Conservation (phyloP, 2,113 vertebrate genomes). For the Oncorhynchus clarkii region DNA sequence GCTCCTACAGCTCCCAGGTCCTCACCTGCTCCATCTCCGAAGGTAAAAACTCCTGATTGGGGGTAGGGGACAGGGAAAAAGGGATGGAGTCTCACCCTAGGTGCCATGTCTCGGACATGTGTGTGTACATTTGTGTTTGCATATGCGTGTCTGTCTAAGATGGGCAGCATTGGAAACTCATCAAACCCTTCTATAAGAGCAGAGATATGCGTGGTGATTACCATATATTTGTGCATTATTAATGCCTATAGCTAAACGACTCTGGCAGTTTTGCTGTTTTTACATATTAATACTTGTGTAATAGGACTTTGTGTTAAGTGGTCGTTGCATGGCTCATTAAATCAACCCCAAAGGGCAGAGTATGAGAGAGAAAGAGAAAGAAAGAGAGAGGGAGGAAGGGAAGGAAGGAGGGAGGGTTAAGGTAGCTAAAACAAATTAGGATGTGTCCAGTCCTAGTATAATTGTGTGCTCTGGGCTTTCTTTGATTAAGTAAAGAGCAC, state of each 20-base stretch:
- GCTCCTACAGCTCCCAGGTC: constrained; percentile 77
- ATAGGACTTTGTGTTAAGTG: no score
- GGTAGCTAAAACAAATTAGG: not conserved
- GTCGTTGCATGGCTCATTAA: no score
- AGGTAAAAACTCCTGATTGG: constrained; percentile 55
- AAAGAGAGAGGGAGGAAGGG: not conserved
- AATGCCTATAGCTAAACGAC: not conserved
- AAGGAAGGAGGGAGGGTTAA: not conserved
- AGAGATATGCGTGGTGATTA: not conserved
- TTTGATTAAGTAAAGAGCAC: not conserved
- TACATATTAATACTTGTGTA: not conserved
- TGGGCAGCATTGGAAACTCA: no score
- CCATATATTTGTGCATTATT: constrained; percentile 9
- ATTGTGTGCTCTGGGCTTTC: not conserved
- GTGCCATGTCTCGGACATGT: constrained; percentile 10
- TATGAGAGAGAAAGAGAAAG: not conserved
- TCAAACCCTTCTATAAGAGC: no score
- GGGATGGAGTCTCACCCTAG: not conserved
- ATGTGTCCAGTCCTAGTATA: not conserved
- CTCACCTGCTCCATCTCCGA: constrained; percentile 74
- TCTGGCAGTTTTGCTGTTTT: not conserved
- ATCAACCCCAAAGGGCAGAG: not conserved
- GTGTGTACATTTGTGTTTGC: constrained; percentile 22
- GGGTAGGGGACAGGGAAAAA: not conserved
- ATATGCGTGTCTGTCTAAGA: constrained; percentile 1